Base-by-base conservation (phyloP, 23 tunicate species). In the Diplosoma virens region DNA sequence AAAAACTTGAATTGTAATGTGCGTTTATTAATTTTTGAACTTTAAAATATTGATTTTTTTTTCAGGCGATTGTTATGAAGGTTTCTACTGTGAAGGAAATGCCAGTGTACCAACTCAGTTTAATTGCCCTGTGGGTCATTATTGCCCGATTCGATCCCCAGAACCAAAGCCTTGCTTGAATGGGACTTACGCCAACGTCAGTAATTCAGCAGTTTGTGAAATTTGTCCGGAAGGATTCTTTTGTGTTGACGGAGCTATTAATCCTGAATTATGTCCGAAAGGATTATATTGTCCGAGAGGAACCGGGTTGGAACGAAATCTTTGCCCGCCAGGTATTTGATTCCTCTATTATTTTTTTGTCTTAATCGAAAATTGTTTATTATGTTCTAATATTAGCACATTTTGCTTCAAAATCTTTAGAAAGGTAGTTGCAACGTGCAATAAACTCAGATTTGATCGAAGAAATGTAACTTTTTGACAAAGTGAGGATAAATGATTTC, bases 221-320 rank as follows among this genome's bases (percentile, higher is more conserved):
- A 30, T 41, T 30, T 95, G 99, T 47, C 99, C 99, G 29, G 88
- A 76, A 37, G 99, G 99, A 45, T 89, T 26, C 58, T 95, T 68
- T 28, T 95, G 99, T 53, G 80, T 53, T 0, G 93, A 84, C 33
- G 78, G 48, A 4, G 77, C 89, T 22, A 41, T 67, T 25, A 63
- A 33, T 1, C 96, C 96, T 0, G 47, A 65, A 31, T 88, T 87
- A n/a, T 95, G 99, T 55, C 85, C 84, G 26, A 36, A 33, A 11
- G 99, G 99, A 21, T 73, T 76, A 37, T 89, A 76, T 71, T 95
- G 99, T 46, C 88, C 81, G 30, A 82, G 47, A 33, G 75, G 60
- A 35, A 95, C 99, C 18, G 99, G 99, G 1, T 80, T 26, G 32
- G 67, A 80, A 55, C 54, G 67, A 73, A 60, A 52, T 0, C 68